These are phyloP conservation scores for Julus scanicus DNA, from an alignment of 2,888 invertebrate genomes.

Conservation along the genomic window DNA sequence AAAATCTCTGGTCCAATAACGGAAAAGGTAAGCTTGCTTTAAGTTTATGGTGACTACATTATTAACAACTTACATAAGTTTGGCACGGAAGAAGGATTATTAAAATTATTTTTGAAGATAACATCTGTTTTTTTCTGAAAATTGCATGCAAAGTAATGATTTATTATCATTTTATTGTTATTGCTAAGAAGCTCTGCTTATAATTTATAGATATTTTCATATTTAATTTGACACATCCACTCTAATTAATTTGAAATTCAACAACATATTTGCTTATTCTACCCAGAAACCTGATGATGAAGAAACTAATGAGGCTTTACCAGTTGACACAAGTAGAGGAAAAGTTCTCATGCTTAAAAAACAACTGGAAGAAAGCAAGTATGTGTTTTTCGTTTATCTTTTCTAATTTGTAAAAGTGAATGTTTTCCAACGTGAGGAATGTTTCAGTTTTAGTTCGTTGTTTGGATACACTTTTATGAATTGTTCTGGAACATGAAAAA, in stretches of 20 bases:
- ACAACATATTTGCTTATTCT: no score
- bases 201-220: background rate
- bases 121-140: no score
- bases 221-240: background rate
- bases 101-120: background rate
- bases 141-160: background rate
- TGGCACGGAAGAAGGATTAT: background rate
- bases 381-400: slow-evolving; percentile 49
- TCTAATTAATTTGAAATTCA: no score
- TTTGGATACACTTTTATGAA: no score
- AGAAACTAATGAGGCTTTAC: slow-evolving; percentile 58
- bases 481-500: no score
- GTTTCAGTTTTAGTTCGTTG: no score
- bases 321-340: slow-evolving; percentile 62
- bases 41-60: background rate
- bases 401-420: no score
- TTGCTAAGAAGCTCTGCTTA: no score
- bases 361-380: slow-evolving; percentile 65
- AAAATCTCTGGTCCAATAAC: slow-evolving; percentile 47
- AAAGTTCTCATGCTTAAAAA: slow-evolving; percentile 64
- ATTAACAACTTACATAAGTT: background rate
- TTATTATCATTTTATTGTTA: no score
- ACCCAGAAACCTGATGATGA: slow-evolving; percentile 52
- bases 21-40: background rate
- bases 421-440: no score